These are phyloP conservation scores for Camponotus fellah DNA, from an alignment of 2,888 invertebrate genomes.

Conservation along the genomic window DNA sequence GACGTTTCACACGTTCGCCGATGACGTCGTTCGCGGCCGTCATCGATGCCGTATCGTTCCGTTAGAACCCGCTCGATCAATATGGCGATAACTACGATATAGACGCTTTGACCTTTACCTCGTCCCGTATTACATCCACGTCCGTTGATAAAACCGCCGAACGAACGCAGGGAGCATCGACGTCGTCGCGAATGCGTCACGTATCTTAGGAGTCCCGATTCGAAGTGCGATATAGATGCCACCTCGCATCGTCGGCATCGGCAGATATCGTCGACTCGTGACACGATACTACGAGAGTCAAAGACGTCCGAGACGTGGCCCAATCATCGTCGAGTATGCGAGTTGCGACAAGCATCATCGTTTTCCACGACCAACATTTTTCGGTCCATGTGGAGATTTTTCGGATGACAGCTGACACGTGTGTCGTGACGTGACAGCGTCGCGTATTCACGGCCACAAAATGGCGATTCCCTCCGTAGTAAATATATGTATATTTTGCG, in stretches of 20 bases:
- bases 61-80: conserved; percentile 70
- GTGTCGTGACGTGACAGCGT: conserved; percentile 32
- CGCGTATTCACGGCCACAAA: conserved; percentile 60
- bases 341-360: conserved; percentile 42
- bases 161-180: not conserved
- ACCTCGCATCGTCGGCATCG: conserved; percentile 41
- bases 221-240: too few species aligned
- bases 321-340: conserved; percentile 24
- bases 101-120: conserved; percentile 64
- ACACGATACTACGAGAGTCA: conserved; percentile 73
- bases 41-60: conserved; percentile 72
- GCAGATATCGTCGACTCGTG: conserved; percentile 65
- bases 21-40: conserved; percentile 73
- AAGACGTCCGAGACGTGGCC: conserved; percentile 37
- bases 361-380: conserved; percentile 34
- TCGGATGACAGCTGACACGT: conserved; percentile 28
- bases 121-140: not conserved
- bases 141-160: not conserved
- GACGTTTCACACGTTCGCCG: conserved; percentile 50
- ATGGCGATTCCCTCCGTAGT: conserved; percentile 59
- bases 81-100: conserved; percentile 75
- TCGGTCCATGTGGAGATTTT: not conserved
- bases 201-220: not conserved
- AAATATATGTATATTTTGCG: not conserved
- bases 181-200: too few species aligned